Evolutionary conservation across 2,113 vertebrate species (phyloP), one percentile per base, ranked within the genome.

Genomic region (Oriolus oriolus): DNA sequence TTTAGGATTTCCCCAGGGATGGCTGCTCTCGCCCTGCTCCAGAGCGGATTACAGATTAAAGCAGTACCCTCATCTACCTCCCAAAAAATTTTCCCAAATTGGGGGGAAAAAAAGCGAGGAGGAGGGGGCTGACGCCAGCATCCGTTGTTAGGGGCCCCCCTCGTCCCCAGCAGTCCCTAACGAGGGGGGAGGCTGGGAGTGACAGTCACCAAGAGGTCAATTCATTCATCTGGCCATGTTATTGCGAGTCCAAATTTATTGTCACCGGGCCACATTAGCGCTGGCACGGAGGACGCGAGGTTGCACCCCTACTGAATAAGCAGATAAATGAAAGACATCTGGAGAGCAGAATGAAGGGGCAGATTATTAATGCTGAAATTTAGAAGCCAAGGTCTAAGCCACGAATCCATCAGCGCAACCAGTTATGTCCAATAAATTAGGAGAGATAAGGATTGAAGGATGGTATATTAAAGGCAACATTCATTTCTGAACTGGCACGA

Each of bases 351-450:
- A 97, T 85, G 93, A 85, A 96, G 95, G 77, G 85, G 96, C 95
- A 97, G 97, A 97, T 98, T 98, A 98, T 98, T 98, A 98, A 98
- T 98, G 97, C 96, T 78, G 93, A 97, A 97, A 98, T 98, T 98
- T 98, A 98, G 98, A 98, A 98, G 97, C 98, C 97, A 97, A 98
- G 98, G 98, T 98, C 98, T 98, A 77, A 97, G 98, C 98, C 97
- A 98, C 97, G 95, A 98, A 98, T 98, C 97, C 95, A 97, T 98
- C 97, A 98, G 97, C 56, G 60, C 97, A 96, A 96, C 95, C 97
- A 98, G 98, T 97, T 93, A 95, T 94, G 91, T 97, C 97, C 98
- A 96, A 98, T 97, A 98, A 98, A 98, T 98, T 98, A 98, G 97
- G 96, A 93, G 95, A 98, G 98, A 98, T 98, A 98, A 98, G 97